phyloP scores from a whole-genome alignment of 2,888 invertebrate species.

The Bellardia pandia region DNA sequence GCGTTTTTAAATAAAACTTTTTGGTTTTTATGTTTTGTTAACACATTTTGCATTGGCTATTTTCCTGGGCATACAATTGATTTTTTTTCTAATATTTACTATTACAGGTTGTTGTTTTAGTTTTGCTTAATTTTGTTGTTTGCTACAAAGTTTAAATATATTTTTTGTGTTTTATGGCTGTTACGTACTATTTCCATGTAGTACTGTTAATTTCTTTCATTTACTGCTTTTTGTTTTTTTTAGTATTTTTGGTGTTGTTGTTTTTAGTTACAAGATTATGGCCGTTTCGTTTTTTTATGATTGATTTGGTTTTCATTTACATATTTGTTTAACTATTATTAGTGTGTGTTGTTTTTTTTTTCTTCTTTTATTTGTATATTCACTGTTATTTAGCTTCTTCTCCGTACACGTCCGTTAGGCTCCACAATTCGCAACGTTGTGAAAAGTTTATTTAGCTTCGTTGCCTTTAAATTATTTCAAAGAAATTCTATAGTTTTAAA shows the following conservation, averaged over 20 bases:
- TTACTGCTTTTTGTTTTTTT: neutral
- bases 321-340: neutral
- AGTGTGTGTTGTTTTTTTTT: slow-evolving; percentile 7
- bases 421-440: slow-evolving; percentile 79
- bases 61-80: neutral
- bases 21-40: neutral
- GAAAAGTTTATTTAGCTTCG: slow-evolving; percentile 74
- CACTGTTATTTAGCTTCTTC: slow-evolving; percentile 17
- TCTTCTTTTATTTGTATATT: slow-evolving; percentile 2
- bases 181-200: slow-evolving; percentile 19
- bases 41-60: no score
- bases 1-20: neutral
- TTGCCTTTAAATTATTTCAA: neutral
- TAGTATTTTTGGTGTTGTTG: neutral
- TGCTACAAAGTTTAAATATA: neutral
- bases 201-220: neutral
- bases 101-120: slow-evolving; percentile 19
- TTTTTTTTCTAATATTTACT: slow-evolving; percentile 4
- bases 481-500: neutral
- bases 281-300: slow-evolving; percentile 20
- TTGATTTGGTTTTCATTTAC: neutral
- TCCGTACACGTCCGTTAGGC: slow-evolving; percentile 77
- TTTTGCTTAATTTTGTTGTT: neutral
- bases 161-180: slow-evolving; percentile 21
- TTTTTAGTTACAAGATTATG: slow-evolving; percentile 9